Evolutionary conservation across 2,888 invertebrate species (phyloP).

Genomic region (Entomobrya proxima): DNA sequence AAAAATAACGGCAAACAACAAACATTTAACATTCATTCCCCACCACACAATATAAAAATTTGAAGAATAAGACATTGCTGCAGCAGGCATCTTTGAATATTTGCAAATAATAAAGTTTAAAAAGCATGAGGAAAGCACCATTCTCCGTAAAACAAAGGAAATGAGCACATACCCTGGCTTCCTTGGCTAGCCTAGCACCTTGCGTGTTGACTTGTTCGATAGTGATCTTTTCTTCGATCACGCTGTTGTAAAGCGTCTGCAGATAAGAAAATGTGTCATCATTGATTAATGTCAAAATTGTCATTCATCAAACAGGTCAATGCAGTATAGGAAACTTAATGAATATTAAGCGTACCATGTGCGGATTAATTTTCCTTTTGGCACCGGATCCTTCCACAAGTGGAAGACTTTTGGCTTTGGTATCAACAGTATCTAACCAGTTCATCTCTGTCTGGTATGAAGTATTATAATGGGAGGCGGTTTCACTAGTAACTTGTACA

Average conservation of each 20-base stretch:
- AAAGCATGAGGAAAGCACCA: neutral
- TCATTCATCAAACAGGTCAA: neutral
- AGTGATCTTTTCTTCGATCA: conserved; percentile 94
- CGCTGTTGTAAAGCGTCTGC: conserved; percentile 93
- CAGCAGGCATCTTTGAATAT: neutral
- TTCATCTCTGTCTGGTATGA: conserved; percentile 91
- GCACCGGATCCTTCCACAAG: conserved; percentile 80
- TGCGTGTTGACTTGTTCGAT: conserved; percentile 82
- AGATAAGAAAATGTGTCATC: conserved; percentile 69
- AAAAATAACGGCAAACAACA: conserved; percentile 1
- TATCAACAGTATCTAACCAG: conserved; percentile 92
- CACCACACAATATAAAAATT: neutral
- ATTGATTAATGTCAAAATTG: neutral
- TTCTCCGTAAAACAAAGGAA: conserved; percentile 26
- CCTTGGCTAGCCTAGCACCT: conserved; percentile 75
- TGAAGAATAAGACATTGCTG: neutral
- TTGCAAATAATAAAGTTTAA: neutral
- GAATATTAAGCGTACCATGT: conserved; percentile 82
- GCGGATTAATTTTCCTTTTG: conserved; percentile 87
- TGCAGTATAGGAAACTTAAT: neutral
- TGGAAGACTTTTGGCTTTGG: conserved; percentile 83
- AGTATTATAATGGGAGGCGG: conserved; percentile 92
- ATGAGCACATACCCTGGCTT: conserved; percentile 73
- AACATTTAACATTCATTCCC: conserved; percentile 32
- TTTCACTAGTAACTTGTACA: conserved; percentile 92